A percentile compares a stretch with the other conserved stretches of the same genome.
Evolutionary conservation across 1,140 invertebrate genomes (phyloP).

Genomic region (Eciton burchellii): DNA sequence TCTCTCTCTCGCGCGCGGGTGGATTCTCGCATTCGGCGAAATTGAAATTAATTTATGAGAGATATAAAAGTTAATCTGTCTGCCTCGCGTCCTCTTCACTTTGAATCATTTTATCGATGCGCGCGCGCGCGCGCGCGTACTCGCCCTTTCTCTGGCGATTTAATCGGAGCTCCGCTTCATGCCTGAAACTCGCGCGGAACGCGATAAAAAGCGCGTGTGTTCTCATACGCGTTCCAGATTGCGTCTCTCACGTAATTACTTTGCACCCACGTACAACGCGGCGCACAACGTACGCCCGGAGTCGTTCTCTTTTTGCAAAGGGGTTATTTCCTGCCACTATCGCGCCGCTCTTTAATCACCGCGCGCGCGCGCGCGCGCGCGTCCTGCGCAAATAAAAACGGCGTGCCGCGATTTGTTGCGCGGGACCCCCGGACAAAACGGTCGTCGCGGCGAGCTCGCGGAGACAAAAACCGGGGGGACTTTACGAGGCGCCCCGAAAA

Average conservation of each 20-base stretch:
- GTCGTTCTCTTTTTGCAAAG: slow-evolving; percentile 44
- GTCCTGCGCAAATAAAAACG: slow-evolving; percentile 44
- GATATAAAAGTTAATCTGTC: slow-evolving; percentile 20
- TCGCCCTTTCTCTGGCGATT: neutral
- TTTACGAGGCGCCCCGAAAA: slow-evolving; percentile 46
- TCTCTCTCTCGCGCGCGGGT: too few species aligned
- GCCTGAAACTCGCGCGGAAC: slow-evolving; percentile 39
- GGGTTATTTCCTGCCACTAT: slow-evolving; percentile 56
- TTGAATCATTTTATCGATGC: slow-evolving; percentile 30
- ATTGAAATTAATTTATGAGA: slow-evolving; percentile 27
- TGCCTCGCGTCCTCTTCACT: slow-evolving; percentile 9
- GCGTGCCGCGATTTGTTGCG: slow-evolving; percentile 46
- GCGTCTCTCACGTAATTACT: slow-evolving; percentile 54
- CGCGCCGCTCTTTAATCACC: slow-evolving; percentile 55
- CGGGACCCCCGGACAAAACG: slow-evolving; percentile 43
- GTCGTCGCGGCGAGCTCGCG: slow-evolving; percentile 38
- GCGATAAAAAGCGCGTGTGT: slow-evolving; percentile 41
- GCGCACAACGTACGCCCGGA: slow-evolving; percentile 6
- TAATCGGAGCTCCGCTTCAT: slow-evolving; percentile 33
- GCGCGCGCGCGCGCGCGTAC: neutral
- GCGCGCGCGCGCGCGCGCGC: slow-evolving; percentile 25
- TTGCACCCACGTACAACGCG: slow-evolving; percentile 52
- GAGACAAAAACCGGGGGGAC: slow-evolving; percentile 37
- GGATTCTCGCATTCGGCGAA: neutral
- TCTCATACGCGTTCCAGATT: slow-evolving; percentile 32